These are phyloP conservation scores for Cheumatopsyche charites DNA, from an alignment of 1,140 invertebrate genomes.

Conservation along the genomic window DNA sequence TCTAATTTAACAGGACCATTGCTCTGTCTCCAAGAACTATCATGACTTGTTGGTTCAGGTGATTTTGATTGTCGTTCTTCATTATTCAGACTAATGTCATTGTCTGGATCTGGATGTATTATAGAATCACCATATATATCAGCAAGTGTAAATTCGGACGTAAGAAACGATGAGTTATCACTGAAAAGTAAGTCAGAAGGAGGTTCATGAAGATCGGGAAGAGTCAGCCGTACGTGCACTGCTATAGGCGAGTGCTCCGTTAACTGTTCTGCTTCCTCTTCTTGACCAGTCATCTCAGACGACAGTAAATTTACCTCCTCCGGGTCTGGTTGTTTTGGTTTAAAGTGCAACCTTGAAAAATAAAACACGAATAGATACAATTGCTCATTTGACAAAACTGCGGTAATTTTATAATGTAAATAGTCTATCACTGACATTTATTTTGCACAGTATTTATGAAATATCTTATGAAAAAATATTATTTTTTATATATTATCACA, in stretches of 20 bases:
- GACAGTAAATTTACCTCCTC: constrained; percentile 19
- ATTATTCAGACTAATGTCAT: constrained; percentile 15
- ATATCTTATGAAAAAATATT: background rate
- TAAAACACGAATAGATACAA: constrained; percentile 28
- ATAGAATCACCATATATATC: constrained; percentile 54
- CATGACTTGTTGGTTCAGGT: background rate
- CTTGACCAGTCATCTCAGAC: constrained; percentile 47
- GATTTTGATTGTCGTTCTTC: constrained; percentile 24
- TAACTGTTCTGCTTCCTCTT: constrained; percentile 57
- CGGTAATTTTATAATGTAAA: background rate
- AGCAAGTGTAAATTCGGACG: constrained; percentile 58
- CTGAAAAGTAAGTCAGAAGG: constrained; percentile 54
- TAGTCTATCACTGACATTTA: background rate
- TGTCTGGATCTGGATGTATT: constrained; percentile 49
- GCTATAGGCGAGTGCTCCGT: constrained; percentile 63
- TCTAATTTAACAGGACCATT: constrained; percentile 37
- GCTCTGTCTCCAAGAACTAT: constrained; percentile 28
- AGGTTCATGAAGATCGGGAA: constrained; percentile 50
- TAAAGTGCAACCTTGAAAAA: constrained; percentile 72
- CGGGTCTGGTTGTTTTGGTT: constrained; percentile 69
- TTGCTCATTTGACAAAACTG: no score
- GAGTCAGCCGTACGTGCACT: constrained; percentile 60
- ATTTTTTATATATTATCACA: constrained; percentile 7
- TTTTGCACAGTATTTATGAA: background rate
- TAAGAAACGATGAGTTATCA: constrained; percentile 58